Percentiles rank a stretch among this genome's conserved stretches.
Conservation (phyloP, 1,140 invertebrate species). For the Tribolium madens region DNA sequence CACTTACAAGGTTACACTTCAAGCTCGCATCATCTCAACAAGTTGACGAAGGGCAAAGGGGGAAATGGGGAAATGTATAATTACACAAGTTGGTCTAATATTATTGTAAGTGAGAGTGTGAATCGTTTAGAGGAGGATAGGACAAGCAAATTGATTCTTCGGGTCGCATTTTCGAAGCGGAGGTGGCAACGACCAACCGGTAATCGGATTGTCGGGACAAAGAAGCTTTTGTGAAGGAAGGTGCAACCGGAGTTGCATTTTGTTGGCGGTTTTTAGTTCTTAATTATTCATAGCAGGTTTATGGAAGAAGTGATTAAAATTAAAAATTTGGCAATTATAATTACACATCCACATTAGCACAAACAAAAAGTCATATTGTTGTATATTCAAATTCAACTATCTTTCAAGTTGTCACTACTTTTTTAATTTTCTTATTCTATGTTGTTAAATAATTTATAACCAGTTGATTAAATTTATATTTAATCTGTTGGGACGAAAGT, state of each 20-base stretch:
- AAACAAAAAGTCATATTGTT: background rate
- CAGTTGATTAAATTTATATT: background rate
- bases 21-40: conserved; percentile 21
- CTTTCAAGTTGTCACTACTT: too few species aligned
- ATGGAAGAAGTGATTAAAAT: background rate
- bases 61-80: conserved; percentile 32
- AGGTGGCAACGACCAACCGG: conserved; percentile 44
- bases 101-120: conserved; percentile 42
- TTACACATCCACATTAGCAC: background rate
- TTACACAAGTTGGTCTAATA: conserved; percentile 46
- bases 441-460: background rate
- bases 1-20: conserved; percentile 26
- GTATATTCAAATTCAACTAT: too few species aligned
- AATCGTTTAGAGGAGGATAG: conserved; percentile 24
- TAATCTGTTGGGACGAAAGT: background rate
- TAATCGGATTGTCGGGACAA: conserved; percentile 49
- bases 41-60: background rate
- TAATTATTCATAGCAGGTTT: conserved; percentile 20
- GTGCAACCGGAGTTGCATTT: conserved; percentile 18
- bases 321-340: background rate
- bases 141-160: conserved; percentile 46
- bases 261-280: background rate
- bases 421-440: background rate
- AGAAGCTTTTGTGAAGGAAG: conserved; percentile 42
- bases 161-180: conserved; percentile 38